A percentile compares a stretch with the other conserved stretches of the same genome.
Evolutionary conservation across 2,888 invertebrate genomes (phyloP).

Genomic region (Altica lythri): DNA sequence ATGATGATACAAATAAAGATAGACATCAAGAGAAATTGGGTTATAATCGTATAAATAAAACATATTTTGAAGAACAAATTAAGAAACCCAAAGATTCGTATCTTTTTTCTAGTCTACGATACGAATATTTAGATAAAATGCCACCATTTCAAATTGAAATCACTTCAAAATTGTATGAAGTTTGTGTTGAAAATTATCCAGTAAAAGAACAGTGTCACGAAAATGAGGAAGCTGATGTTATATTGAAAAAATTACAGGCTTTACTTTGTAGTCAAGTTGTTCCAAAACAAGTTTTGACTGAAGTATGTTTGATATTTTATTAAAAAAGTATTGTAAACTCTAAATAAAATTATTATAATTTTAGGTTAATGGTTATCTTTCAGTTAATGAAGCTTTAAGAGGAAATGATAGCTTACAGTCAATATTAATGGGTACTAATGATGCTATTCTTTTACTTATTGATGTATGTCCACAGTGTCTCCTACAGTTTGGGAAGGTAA

Average conservation of each 20-base stretch:
- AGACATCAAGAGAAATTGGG: constrained; percentile 44
- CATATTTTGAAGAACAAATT: constrained; percentile 40
- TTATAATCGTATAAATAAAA: constrained; percentile 44
- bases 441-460: constrained; percentile 62
- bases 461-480: constrained; percentile 66
- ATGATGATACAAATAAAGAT: constrained; percentile 43
- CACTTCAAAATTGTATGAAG: constrained; percentile 50
- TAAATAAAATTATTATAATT: constrained; percentile 1
- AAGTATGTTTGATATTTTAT: constrained; percentile 50
- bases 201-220: constrained; percentile 28
- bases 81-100: constrained; percentile 50
- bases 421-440: constrained; percentile 58
- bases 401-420: constrained; percentile 62
- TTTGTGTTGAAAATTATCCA: constrained; percentile 45
- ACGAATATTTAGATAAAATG: constrained; percentile 60
- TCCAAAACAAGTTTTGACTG: constrained; percentile 62
- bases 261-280: constrained; percentile 63
- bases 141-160: constrained; percentile 58
- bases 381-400: constrained; percentile 61
- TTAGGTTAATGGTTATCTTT: constrained; percentile 62
- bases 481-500: constrained; percentile 69
- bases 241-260: constrained; percentile 60
- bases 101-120: constrained; percentile 57
- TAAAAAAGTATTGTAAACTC: not conserved
- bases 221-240: constrained; percentile 48